Evolutionary conservation across 2,113 vertebrate species (phyloP).

Genomic region (Arvicanthis niloticus): DNA sequence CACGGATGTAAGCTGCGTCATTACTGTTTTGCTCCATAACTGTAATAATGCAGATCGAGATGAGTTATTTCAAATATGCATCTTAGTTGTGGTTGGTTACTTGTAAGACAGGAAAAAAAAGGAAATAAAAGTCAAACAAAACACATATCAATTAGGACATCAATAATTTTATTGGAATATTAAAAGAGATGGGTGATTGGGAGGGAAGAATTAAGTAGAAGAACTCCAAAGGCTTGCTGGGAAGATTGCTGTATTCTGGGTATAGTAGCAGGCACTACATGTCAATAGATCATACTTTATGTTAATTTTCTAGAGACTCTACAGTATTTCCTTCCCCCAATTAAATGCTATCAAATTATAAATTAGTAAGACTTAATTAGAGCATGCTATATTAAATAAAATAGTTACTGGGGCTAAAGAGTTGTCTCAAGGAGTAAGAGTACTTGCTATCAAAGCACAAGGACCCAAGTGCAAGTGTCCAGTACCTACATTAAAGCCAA

Average conservation of each 20-base stretch:
- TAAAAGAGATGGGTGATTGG: neutral
- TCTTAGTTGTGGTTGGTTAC: neutral
- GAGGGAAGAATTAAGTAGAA: neutral
- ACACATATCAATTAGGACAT: neutral
- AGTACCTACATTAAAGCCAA: neutral
- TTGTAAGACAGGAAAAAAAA: neutral
- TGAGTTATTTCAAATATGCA: neutral
- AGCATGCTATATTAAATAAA: neutral
- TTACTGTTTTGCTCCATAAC: neutral
- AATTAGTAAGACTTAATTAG: neutral
- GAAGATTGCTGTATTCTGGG: neutral
- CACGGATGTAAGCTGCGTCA: neutral
- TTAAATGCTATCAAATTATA: neutral
- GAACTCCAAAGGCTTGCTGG: neutral
- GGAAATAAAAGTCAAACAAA: neutral
- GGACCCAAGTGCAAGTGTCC: neutral
- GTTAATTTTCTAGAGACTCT: neutral
- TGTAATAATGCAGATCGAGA: neutral
- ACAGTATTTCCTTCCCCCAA: neutral
- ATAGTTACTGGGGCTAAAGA: neutral
- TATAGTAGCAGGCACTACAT: neutral
- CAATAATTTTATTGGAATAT: neutral
- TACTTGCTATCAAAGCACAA: neutral
- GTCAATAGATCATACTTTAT: neutral
- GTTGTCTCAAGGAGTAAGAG: neutral